These are phyloP conservation scores for Drosophila nigromelanica DNA, from an alignment of 1,140 invertebrate species.

Conservation along the genomic window DNA sequence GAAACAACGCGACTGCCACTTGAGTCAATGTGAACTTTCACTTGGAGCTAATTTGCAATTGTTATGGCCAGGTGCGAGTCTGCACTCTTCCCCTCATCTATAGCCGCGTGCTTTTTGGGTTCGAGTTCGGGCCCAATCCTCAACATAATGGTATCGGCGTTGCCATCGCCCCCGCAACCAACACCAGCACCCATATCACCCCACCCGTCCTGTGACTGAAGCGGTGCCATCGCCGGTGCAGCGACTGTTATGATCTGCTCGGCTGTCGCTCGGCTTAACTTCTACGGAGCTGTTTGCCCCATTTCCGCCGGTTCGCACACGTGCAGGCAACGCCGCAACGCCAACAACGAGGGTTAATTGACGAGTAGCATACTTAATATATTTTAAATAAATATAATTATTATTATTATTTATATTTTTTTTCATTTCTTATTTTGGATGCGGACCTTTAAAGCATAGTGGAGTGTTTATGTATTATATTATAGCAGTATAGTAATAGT, in stretches of 20 bases:
- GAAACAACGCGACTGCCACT: constrained; percentile 55
- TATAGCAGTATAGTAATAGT: too few species aligned
- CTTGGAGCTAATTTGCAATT: constrained; percentile 38
- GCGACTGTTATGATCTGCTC: constrained; percentile 36
- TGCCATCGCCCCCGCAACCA: constrained; percentile 31
- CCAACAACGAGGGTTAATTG: constrained; percentile 5
- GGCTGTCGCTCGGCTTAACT: constrained; percentile 39
- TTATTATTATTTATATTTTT: too few species aligned
- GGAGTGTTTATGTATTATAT: too few species aligned
- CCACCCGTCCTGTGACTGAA: neutral
- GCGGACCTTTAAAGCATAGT: too few species aligned
- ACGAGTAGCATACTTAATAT: neutral
- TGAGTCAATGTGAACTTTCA: constrained; percentile 40
- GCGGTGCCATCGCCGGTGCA: constrained; percentile 37
- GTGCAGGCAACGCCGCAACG: constrained; percentile 26
- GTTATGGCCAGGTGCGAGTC: constrained; percentile 13
- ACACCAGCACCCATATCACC: neutral
- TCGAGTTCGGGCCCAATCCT: too few species aligned
- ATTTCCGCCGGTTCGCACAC: constrained; percentile 62
- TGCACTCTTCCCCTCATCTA: constrained; percentile 40
- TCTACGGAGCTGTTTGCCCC: constrained; percentile 65
- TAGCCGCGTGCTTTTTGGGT: neutral
- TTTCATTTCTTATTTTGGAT: too few species aligned
- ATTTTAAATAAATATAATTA: too few species aligned
- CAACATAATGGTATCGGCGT: constrained; percentile 38